Base-by-base conservation (phyloP, 1,140 invertebrate species). In the Bombus sibiricus region DNA sequence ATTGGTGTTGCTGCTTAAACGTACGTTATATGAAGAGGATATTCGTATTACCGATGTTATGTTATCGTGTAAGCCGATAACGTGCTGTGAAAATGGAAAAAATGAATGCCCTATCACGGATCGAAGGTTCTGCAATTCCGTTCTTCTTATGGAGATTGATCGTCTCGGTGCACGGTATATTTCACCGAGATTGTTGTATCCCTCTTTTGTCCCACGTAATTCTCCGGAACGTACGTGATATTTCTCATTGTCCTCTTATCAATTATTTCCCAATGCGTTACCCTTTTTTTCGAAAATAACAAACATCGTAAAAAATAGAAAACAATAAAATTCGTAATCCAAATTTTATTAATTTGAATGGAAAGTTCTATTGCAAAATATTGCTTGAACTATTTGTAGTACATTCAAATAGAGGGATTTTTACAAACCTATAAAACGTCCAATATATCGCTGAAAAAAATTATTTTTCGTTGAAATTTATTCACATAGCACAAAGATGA, bases 11-110 rank as follows among this genome's bases (percentile, higher is more conserved):
- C 32, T 83, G 57, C 81, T 77, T 83, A 83, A 83, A 69, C 34
- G 64, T 57, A 69, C n/a, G 22, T 68, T 34, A 22, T 34, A 25
- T 22, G 73, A 8, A 64, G 62, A 6, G n/a, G 62, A 15, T 77
- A 57, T 77, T 43, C 82, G 74, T 78, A 57, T 41, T 78, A 69
- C 22, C 73, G 62, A 69, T 47, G 74, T 43, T 78, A 74, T 43
- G 47, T 57, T 83, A 83, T 83, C 74, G 47, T 22, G n/a, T 83
- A 83, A 83, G 62, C 81, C 81, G 81, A 77, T 83, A 77, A 83
- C 62, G 73, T 15, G 47, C 74, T 43, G 37, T 25, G 73, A 78
- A 78, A 78, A 78, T 69, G 64, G 34, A 34, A 71, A 57, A 72
- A 80, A 80, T n/a, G 39, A 84, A 72, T 59, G 41, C 22, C n/a